phyloP scores from a whole-genome alignment of 2,113 vertebrate species.

The Brachypteracias leptosomus region DNA sequence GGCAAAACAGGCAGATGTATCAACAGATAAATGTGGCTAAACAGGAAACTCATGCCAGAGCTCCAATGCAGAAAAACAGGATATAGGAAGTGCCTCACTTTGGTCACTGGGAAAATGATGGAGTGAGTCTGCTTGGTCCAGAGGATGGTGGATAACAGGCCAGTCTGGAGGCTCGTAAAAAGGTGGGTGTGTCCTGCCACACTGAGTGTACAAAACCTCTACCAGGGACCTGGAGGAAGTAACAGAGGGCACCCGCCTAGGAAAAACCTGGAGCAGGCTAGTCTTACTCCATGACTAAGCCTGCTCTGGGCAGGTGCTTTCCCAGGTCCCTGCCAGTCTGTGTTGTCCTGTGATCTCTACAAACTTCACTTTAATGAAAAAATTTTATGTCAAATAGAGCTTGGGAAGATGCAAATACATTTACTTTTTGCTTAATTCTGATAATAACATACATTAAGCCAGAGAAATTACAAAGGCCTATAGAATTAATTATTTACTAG shows the following conservation, averaged over 20 bases:
- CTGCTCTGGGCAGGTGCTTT: not conserved
- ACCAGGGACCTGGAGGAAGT: not conserved
- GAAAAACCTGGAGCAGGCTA: not conserved
- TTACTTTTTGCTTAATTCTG: not conserved
- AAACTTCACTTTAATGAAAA: not conserved
- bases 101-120: not conserved
- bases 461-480: not conserved
- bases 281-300: accelerated
- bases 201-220: not conserved
- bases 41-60: not conserved
- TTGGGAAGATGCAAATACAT: not conserved
- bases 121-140: not conserved
- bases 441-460: not conserved
- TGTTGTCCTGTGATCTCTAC: not conserved
- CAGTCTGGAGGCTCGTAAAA: not conserved
- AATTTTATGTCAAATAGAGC: not conserved
- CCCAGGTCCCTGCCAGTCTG: not conserved
- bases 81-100: not conserved
- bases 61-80: not conserved
- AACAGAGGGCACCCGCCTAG: not conserved
- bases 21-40: not conserved
- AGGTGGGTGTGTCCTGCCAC: not conserved
- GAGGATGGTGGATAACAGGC: not conserved
- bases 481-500: not conserved
- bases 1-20: not conserved